A percentile compares a stretch with the other conserved stretches of the same genome.
phyloP scores from a whole-genome alignment of 2,113 vertebrate genomes.

The Ophthalmolycus amberensis region DNA sequence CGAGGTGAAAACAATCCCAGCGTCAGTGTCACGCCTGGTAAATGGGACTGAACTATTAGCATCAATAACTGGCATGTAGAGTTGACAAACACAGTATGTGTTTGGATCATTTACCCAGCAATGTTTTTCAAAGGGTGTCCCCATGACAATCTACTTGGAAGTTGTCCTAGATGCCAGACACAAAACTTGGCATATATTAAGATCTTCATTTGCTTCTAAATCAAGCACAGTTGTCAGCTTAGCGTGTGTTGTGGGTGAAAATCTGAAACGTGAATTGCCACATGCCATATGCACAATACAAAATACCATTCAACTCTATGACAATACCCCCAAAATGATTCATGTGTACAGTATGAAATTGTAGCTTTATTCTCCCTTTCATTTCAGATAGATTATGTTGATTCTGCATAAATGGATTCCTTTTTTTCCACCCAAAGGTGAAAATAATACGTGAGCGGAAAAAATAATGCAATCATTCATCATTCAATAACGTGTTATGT shows the following conservation, averaged over 20 bases:
- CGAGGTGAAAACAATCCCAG: not conserved
- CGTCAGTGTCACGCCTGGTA: not conserved
- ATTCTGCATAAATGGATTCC: slow-evolving; percentile 65
- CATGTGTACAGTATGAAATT: slow-evolving; percentile 50
- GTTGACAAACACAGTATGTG: not conserved
- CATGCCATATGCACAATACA: slow-evolving; percentile 38
- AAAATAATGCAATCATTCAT: slow-evolving; percentile 67
- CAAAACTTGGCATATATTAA: slow-evolving; percentile 17
- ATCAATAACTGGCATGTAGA: not conserved
- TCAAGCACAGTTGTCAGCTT: slow-evolving; percentile 3
- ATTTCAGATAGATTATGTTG: slow-evolving; percentile 57
- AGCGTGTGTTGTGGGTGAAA: slow-evolving; percentile 27
- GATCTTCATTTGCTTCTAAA: slow-evolving; percentile 17
- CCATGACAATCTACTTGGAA: slow-evolving; percentile 1
- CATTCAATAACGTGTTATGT: slow-evolving; percentile 71
- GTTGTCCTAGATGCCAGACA: slow-evolving; percentile 9
- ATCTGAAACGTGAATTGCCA: slow-evolving; percentile 53
- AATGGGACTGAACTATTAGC: not conserved
- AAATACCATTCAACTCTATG: slow-evolving; percentile 36
- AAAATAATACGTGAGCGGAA: slow-evolving; percentile 57
- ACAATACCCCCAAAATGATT: slow-evolving; percentile 52
- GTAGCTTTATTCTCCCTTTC: slow-evolving; percentile 56
- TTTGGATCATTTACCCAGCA: not conserved
- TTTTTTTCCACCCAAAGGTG: slow-evolving; percentile 63
- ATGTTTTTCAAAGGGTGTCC: slow-evolving; percentile 16